Evolutionary conservation across 2,888 invertebrate genomes (phyloP).

Genomic region (Conus canariensis): DNA sequence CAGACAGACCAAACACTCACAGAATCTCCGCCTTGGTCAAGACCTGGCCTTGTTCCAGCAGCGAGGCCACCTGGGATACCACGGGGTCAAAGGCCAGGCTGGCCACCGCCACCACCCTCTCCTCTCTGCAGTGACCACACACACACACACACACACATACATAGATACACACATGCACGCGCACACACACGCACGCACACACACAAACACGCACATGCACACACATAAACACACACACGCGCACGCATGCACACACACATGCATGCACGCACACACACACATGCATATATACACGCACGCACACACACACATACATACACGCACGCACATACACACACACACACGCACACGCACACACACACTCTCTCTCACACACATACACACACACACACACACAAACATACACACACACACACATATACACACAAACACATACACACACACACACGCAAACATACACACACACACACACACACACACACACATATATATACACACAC

Average conservation of each 20-base stretch:
- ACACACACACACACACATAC: conserved; percentile 15
- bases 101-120: conserved; percentile 83
- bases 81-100: conserved; percentile 91
- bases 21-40: conserved; percentile 70
- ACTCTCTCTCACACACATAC: neutral
- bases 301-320: neutral
- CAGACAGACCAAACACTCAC: conserved; percentile 55
- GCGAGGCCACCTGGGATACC: conserved; percentile 92
- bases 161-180: neutral
- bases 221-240: neutral
- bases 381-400: too few species aligned
- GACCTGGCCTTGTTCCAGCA: conserved; percentile 74
- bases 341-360: neutral
- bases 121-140: conserved; percentile 73
- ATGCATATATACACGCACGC: neutral
- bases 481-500: too few species aligned
- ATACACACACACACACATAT: too few species aligned
- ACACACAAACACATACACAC: too few species aligned
- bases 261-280: neutral
- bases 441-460: too few species aligned
- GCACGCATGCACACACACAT: neutral
- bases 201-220: conserved; percentile 16
- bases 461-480: too few species aligned
- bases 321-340: neutral
- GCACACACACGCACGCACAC: neutral